Evolutionary conservation across 64 coral and sea anemone species (phyloP).

Genomic region (Dendrophyllia cribrosa): DNA sequence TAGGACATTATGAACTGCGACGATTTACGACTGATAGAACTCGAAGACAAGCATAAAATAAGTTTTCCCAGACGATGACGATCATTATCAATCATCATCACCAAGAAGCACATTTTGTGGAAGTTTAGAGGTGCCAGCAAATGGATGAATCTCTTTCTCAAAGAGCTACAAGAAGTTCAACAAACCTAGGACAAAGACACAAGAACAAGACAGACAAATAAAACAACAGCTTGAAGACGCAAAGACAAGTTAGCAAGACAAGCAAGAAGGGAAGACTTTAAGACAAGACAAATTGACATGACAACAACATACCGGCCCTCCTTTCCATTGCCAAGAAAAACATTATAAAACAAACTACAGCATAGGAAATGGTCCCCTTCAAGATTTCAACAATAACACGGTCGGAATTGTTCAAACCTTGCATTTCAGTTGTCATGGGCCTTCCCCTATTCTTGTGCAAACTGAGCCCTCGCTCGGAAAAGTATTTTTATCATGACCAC

Average conservation of each 20-base stretch:
- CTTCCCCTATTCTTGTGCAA: too few species aligned
- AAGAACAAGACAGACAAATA: neutral
- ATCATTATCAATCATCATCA: neutral
- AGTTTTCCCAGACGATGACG: neutral
- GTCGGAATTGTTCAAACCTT: too few species aligned
- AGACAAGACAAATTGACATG: slow-evolving; percentile 24
- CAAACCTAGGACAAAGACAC: neutral
- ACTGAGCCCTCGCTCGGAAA: too few species aligned
- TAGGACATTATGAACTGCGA: neutral
- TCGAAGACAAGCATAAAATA: neutral
- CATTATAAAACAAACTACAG: too few species aligned
- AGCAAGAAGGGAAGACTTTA: neutral
- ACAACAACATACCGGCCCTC: slow-evolving; percentile 56
- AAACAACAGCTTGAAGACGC: neutral
- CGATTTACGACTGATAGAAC: neutral
- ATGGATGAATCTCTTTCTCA: slow-evolving; percentile 25
- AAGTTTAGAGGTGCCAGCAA: slow-evolving; percentile 19
- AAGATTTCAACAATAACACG: too few species aligned
- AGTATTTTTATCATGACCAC: too few species aligned
- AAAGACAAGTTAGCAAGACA: neutral
- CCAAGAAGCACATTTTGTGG: neutral
- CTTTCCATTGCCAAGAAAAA: too few species aligned
- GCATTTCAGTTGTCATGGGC: too few species aligned
- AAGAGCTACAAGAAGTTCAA: neutral
- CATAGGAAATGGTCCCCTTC: too few species aligned